A percentile compares a stretch with the other conserved stretches of the same genome.
These are phyloP conservation scores for Plumapathes pennacea DNA, from an alignment of 92 coral and sea anemone genomes.

Conservation along the genomic window DNA sequence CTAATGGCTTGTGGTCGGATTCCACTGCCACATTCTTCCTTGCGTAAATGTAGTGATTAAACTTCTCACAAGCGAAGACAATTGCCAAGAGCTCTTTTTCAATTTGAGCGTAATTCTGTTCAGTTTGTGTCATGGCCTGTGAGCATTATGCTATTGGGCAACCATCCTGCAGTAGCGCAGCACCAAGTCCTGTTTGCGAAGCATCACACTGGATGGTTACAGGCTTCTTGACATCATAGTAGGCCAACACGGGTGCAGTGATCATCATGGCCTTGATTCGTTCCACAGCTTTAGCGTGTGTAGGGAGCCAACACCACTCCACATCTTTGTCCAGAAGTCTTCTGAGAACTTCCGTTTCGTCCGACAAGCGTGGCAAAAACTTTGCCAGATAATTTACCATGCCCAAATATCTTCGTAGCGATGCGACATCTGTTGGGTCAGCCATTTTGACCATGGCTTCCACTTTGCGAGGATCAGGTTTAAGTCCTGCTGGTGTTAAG, in stretches of 20 bases:
- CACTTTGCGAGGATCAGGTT: slow-evolving; percentile 26
- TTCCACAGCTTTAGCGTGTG: slow-evolving; percentile 15
- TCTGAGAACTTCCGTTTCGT: slow-evolving; percentile 6
- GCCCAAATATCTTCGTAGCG: slow-evolving; percentile 12
- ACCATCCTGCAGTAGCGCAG: slow-evolving; percentile 15
- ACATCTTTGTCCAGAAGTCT: slow-evolving; percentile 6
- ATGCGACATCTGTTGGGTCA: slow-evolving; percentile 1
- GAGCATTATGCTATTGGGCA: slow-evolving; percentile 12
- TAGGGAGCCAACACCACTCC: slow-evolving; percentile 3
- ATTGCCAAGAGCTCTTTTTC: slow-evolving; percentile 20
- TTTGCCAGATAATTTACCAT: slow-evolving; percentile 18
- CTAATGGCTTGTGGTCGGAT: slow-evolving; percentile 24
- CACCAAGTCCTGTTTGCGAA: slow-evolving; percentile 17
- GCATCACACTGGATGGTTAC: slow-evolving; percentile 18
- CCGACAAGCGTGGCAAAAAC: slow-evolving; percentile 23
- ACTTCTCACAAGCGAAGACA: slow-evolving; percentile 8
- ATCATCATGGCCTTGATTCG: slow-evolving; percentile 16
- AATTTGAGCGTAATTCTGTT: slow-evolving; percentile 16
- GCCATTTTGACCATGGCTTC: slow-evolving; percentile 17
- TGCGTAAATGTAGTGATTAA: slow-evolving; percentile 14
- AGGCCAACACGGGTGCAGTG: slow-evolving; percentile 21
- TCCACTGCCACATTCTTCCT: slow-evolving; percentile 1
- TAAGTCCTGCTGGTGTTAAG: slow-evolving; percentile 20
- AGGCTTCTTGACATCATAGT: slow-evolving; percentile 7
- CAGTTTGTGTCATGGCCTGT: slow-evolving; percentile 14